Base-by-base conservation (phyloP, 2,888 invertebrate genomes). In the Amblyjoppa fuscipennis region DNA sequence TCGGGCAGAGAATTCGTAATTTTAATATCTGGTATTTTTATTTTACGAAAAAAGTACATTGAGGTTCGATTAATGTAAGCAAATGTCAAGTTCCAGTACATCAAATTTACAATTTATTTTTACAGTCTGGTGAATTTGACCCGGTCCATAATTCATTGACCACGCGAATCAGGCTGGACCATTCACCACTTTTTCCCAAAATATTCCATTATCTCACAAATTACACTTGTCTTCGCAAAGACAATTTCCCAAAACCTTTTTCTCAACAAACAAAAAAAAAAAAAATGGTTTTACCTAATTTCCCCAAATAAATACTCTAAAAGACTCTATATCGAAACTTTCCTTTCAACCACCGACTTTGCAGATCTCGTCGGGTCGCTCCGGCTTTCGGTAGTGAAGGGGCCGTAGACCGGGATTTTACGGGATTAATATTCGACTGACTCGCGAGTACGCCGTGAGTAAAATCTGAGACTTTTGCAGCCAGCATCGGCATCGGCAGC, bases 361-460 rank as follows among this genome's bases (percentile, higher is more conserved):
- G 59, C 28, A 59, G 59, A 59, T 28, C 3, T 28, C 28, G 28
- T 59, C 59, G 25, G 5, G 13, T 28, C 28, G 59, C 28, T 13
- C 4, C 59, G 59, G 20, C 7, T 9, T 13, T 59, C 59, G 28
- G 13, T 3, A 13, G 59, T 13, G 59, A 25, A 25, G 28, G 53
- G 20, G 20, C 53, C 53, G 45, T 49, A 20, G 53, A n/a, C 20
- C 20, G 53, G 53, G 59, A 59, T 71, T 71, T 71, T 56, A 69
- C 41, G 68, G 59, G 69, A 78, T 78, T 61, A 51, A 61, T 75
- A 75, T 75, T 64, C 75, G 49, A 34, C 64, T 25, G 51, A 38
- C 51, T 20, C 34, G 25, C 66, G 51, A 51, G 49, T 51, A 34
- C 20, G 66, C 34, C 34, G 51, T n/a, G 64, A 34, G 64, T 64